These are phyloP conservation scores for Clarias batrachus DNA, from an alignment of 2,113 vertebrate species.

Conservation along the genomic window DNA sequence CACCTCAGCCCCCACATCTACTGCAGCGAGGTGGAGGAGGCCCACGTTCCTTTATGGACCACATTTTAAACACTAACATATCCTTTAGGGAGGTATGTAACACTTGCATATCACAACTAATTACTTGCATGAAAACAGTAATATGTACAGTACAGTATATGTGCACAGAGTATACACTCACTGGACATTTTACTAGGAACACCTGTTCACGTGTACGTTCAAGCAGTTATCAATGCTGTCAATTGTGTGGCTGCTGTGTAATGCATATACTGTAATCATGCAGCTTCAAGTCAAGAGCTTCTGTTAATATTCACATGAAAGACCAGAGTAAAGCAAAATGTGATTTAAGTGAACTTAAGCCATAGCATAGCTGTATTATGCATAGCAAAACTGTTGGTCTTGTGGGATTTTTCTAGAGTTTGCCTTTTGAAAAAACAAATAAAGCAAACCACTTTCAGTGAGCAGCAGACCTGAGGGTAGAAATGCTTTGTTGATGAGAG, in stretches of 20 bases:
- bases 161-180: conserved; percentile 1
- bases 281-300: neutral
- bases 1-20: conserved; percentile 45
- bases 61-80: conserved; percentile 29
- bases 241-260: neutral
- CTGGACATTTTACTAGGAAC: neutral
- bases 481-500: neutral
- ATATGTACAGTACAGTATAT: neutral
- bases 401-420: neutral
- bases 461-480: conserved; percentile 1
- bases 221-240: neutral
- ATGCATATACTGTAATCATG: neutral
- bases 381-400: neutral
- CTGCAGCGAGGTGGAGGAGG: conserved; percentile 40
- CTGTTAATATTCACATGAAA: neutral
- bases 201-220: neutral
- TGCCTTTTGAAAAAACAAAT: neutral
- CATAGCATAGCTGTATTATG: neutral
- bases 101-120: conserved; percentile 12
- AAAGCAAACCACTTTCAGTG: neutral
- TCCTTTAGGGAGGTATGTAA: conserved; percentile 29
- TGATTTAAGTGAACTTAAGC: neutral
- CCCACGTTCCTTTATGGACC: conserved; percentile 23
- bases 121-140: neutral
- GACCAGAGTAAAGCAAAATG: neutral